Evolutionary conservation across 2,797 vertebrate species (phyloP), one percentile per base, ranked within the genome.

Genomic region (Borostomias antarcticus): DNA sequence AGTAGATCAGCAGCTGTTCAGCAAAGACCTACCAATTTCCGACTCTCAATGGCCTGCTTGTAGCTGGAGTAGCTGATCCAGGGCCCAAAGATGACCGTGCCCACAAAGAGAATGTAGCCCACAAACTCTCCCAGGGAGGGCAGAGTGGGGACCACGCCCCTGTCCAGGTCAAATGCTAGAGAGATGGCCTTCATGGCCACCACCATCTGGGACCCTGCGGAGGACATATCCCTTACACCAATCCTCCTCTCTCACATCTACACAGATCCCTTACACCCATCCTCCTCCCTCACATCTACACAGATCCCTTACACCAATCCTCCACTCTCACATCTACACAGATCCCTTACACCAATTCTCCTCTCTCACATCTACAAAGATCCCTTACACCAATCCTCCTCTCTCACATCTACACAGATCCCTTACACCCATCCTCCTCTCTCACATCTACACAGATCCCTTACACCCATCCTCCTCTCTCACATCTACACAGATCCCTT

Each of bases 121-220:
- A 95, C 91, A 86, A 96, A 96, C 83, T 95, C 93, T 8, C 92
- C 83, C 0, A 90, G 92, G 1, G 93, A 93, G 17, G 75, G 94
- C 33, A 91, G 80, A 62, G 77, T 79, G 58, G 72, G 72, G 77
- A 83, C 89, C 1, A 78, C 40, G 21, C 92, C 91, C 45, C 93
- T 87, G 87, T 97, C 96, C 72, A 96, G 82, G 86, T 97, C 95
- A 62, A 97, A 96, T 51, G 93, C 95, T 81, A 97, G 76, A 57
- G 95, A 97, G 75, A 97, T 93, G 1, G 93, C 94, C 73, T 97
- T 96, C 96, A 97, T 97, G 65, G 95, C 95, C 80, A 97, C 95
- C 52, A 97, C 95, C 94, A 97, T 97, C 90, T 96, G 95, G 60
- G 94, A 94, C 70, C 95, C 95, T 96, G 64, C 23, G 45, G 10